A percentile compares a stretch with the other conserved stretches of the same genome.
Evolutionary conservation across 2,888 invertebrate species (phyloP).

Genomic region (Isoperla grammatica): DNA sequence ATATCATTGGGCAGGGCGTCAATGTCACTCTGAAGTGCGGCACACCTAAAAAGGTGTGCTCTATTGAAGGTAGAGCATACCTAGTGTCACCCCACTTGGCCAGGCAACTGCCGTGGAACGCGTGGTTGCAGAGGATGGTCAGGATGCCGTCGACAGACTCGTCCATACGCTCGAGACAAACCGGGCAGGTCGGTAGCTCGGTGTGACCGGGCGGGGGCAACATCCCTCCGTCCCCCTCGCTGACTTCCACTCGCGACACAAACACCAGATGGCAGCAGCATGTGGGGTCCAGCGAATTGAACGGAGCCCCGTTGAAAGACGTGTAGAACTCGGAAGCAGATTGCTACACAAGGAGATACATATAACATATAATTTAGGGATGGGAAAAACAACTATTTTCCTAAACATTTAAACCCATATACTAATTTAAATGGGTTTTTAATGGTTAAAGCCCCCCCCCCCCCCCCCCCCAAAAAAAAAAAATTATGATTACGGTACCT

Average conservation of each 20-base stretch:
- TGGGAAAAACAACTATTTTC: conserved; percentile 22
- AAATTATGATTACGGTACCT: too few species aligned
- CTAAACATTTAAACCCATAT: background rate
- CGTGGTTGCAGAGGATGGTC: conserved; percentile 97
- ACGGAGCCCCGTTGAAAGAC: conserved; percentile 87
- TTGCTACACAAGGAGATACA: conserved; percentile 51
- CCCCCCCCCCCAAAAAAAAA: too few species aligned
- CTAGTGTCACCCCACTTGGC: conserved; percentile 92
- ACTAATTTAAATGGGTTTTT: conserved; percentile 15
- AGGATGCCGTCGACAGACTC: conserved; percentile 97
- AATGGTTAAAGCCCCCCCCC: too few species aligned
- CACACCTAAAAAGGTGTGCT: too few species aligned
- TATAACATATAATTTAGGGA: too few species aligned
- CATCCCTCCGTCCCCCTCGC: conserved; percentile 60
- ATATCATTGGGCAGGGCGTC: too few species aligned
- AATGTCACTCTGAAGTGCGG: too few species aligned
- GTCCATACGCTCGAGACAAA: conserved; percentile 96
- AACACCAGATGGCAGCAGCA: conserved; percentile 91
- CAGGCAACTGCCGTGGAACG: conserved; percentile 93
- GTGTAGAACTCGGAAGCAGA: conserved; percentile 88
- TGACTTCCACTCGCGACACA: conserved; percentile 86
- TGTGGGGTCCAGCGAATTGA: conserved; percentile 89
- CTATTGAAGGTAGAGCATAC: too few species aligned
- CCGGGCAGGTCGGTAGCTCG: conserved; percentile 95
- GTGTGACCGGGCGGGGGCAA: conserved; percentile 65